Evolutionary conservation across 2,888 invertebrate species (phyloP).

Genomic region (Mechanitis mazaeus): DNA sequence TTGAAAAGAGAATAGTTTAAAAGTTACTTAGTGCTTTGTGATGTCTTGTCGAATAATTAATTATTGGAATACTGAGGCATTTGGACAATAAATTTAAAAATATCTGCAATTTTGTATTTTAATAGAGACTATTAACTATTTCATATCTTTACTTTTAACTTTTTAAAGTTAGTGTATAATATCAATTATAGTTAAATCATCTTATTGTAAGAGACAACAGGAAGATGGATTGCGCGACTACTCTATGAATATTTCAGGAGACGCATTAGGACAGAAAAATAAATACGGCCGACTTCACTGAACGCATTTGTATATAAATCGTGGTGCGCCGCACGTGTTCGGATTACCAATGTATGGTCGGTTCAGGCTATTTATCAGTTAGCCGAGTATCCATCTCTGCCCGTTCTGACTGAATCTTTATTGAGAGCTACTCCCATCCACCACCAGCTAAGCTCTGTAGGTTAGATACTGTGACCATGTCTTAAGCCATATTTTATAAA

Average conservation of each 20-base stretch:
- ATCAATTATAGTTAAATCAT: conserved; percentile 45
- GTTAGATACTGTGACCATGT: too few species aligned
- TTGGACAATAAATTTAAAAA: too few species aligned
- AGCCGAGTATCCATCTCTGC: conserved; percentile 55
- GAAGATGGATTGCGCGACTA: conserved; percentile 67
- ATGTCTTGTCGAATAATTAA: too few species aligned
- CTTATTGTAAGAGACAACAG: conserved; percentile 60
- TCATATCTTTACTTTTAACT: too few species aligned
- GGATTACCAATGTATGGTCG: conserved; percentile 51
- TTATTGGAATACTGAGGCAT: too few species aligned
- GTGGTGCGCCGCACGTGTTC: conserved; percentile 60
- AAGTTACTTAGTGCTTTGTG: too few species aligned
- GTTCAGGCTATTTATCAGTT: conserved; percentile 59
- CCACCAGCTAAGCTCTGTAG: too few species aligned
- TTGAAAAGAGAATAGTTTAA: too few species aligned
- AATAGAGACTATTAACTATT: too few species aligned
- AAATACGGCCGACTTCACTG: conserved; percentile 68
- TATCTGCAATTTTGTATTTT: too few species aligned
- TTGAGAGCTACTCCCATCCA: conserved; percentile 42
- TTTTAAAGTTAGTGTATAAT: too few species aligned
- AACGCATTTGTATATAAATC: conserved; percentile 72
- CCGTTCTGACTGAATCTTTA: conserved; percentile 50
- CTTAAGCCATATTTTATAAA: too few species aligned
- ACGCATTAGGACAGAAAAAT: conserved; percentile 72
- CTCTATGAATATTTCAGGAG: conserved; percentile 72